A percentile compares a stretch with the other conserved stretches of the same genome.
phyloP scores from a whole-genome alignment of 2,888 invertebrate genomes.

The Platycnemis pennipes region DNA sequence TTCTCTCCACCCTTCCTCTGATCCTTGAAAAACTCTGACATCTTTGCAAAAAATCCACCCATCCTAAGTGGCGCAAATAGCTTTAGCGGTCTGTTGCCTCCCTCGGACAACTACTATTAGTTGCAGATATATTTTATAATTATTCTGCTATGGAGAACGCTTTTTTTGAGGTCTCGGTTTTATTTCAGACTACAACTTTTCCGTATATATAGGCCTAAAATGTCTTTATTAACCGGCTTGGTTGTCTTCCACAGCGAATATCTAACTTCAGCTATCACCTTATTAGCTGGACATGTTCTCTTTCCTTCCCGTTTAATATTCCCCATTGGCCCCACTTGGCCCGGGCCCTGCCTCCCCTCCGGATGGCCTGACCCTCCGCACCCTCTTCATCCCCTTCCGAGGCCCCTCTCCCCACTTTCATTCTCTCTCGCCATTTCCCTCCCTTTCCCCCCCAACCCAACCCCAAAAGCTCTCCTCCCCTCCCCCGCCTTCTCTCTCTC shows the following conservation, averaged over 20 bases:
- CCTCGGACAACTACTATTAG: no score
- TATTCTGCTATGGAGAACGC: no score
- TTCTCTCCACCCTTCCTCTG: no score
- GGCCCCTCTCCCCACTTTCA: not conserved
- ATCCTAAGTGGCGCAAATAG: no score
- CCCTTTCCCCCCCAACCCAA: not conserved
- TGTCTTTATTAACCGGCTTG: not conserved
- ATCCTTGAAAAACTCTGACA: no score
- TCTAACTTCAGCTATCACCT: not conserved
- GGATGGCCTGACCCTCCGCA: not conserved
- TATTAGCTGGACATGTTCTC: not conserved
- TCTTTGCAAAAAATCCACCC: no score
- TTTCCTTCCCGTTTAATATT: slow-evolving; percentile 11
- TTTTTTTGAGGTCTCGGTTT: no score
- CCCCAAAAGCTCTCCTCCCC: no score
- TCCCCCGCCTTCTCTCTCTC: not conserved
- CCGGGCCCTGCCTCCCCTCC: no score
- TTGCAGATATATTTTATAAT: no score
- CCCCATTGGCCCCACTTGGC: not conserved
- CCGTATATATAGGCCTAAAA: not conserved
- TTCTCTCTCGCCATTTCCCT: not conserved
- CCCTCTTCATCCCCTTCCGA: not conserved
- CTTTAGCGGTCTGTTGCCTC: no score
- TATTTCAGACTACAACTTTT: not conserved
- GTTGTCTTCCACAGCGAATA: not conserved